Evolutionary conservation across 1,140 invertebrate species (phyloP).

Genomic region (Apis laboriosa): DNA sequence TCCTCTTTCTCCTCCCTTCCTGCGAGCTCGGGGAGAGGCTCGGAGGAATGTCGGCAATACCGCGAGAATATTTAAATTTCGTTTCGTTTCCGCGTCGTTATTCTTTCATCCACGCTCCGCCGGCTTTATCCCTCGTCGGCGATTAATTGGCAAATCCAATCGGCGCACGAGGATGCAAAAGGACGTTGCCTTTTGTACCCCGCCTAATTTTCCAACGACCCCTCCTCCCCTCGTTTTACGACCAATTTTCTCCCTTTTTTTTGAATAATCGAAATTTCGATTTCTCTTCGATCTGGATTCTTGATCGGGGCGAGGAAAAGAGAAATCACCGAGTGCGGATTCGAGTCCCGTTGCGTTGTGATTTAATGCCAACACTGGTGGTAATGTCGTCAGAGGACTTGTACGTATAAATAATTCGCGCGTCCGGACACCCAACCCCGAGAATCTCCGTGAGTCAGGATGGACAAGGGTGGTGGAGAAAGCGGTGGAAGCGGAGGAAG

Average conservation of each 20-base stretch:
- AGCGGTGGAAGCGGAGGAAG: slow-evolving; percentile 57
- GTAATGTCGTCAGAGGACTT: slow-evolving; percentile 81
- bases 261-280: too few relatives aligned
- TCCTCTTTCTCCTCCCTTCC: slow-evolving; percentile 19
- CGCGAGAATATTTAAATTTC: slow-evolving; percentile 74
- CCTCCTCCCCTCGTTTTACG: too few relatives aligned
- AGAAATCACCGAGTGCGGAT: too few relatives aligned
- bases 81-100: slow-evolving; percentile 72
- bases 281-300: too few relatives aligned
- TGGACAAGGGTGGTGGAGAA: slow-evolving; percentile 60
- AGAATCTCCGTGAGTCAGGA: slow-evolving; percentile 70
- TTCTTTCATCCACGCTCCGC: slow-evolving; percentile 69
- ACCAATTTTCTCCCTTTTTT: too few relatives aligned
- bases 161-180: slow-evolving; percentile 45
- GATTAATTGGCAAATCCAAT: slow-evolving; percentile 69
- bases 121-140: slow-evolving; percentile 48
- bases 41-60: slow-evolving; percentile 63
- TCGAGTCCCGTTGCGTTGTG: too few relatives aligned
- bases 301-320: too few relatives aligned
- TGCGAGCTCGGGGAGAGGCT: slow-evolving; percentile 30
- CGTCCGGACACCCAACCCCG: slow-evolving; percentile 79
- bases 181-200: slow-evolving; percentile 38
- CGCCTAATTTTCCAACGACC: slow-evolving; percentile 11
- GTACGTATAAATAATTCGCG: slow-evolving; percentile 81
- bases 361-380: slow-evolving; percentile 81